These are phyloP conservation scores for Barypeithes pellucidus DNA, from an alignment of 2,888 invertebrate species.

Conservation along the genomic window DNA sequence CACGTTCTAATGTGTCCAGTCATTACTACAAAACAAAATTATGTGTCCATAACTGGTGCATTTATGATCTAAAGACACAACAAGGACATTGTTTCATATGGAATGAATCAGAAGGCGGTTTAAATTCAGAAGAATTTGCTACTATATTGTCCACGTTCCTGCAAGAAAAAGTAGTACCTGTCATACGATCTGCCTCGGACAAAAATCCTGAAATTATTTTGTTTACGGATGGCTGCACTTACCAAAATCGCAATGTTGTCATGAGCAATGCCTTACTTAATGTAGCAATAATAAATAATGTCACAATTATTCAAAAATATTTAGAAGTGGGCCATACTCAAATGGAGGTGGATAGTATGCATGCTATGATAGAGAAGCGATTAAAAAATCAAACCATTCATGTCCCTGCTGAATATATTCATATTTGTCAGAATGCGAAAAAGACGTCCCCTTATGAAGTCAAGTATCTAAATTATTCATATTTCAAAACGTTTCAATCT, in stretches of 20 bases:
- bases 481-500: conserved; percentile 3
- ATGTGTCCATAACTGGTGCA: conserved; percentile 29
- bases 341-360: conserved; percentile 55
- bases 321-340: conserved; percentile 55
- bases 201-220: conserved; percentile 32
- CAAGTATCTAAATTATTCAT: conserved; percentile 1
- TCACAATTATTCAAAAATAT: conserved; percentile 53
- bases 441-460: background rate
- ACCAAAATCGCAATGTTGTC: conserved; percentile 40
- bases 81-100: conserved; percentile 28
- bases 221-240: conserved; percentile 41
- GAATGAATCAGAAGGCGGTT: conserved; percentile 32
- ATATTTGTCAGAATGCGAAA: conserved; percentile 1
- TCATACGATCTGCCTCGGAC: background rate
- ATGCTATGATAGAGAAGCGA: conserved; percentile 50
- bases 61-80: conserved; percentile 49
- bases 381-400: background rate
- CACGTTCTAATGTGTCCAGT: conserved; percentile 28
- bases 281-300: conserved; percentile 38
- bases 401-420: background rate
- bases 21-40: conserved; percentile 31
- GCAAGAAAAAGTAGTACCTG: conserved; percentile 4
- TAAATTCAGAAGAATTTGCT: conserved; percentile 4
- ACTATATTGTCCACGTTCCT: conserved; percentile 47
- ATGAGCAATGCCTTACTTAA: conserved; percentile 51